These are phyloP conservation scores for Drosophila flavopinicola DNA, from an alignment of 2,888 invertebrate genomes.

Conservation along the genomic window DNA sequence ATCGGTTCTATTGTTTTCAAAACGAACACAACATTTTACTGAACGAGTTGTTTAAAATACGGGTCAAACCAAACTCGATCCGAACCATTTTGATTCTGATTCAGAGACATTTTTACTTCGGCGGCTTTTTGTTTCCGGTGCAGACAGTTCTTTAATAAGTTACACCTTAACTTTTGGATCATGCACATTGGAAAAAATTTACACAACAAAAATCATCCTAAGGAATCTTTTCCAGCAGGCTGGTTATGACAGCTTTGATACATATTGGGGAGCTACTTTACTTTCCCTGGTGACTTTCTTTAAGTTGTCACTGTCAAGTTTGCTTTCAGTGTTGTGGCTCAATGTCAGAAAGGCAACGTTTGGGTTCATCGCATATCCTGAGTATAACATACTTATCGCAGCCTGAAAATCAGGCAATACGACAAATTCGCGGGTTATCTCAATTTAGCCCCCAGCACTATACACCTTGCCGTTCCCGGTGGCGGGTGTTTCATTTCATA, in stretches of 20 bases:
- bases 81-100: neutral
- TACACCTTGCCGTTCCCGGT: constrained; percentile 32
- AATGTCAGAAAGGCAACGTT: constrained; percentile 43
- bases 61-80: neutral
- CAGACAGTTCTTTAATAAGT: neutral
- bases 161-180: neutral
- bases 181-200: constrained; percentile 13
- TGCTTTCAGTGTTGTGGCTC: constrained; percentile 14
- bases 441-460: constrained; percentile 37
- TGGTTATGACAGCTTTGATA: constrained; percentile 24
- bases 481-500: constrained; percentile 53
- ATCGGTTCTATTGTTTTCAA: neutral
- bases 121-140: too few relatives aligned
- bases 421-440: constrained; percentile 78
- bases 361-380: constrained; percentile 13
- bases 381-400: constrained; percentile 51
- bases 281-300: constrained; percentile 20
- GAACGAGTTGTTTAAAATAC: neutral
- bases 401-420: constrained; percentile 63
- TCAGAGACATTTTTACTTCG: too few relatives aligned
- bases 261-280: constrained; percentile 12
- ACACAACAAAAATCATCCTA: neutral
- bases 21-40: neutral
- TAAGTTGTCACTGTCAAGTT: constrained; percentile 38
- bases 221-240: constrained; percentile 37